Conservation (phyloP, 2,888 invertebrate species). For the Sialis lutaria region DNA sequence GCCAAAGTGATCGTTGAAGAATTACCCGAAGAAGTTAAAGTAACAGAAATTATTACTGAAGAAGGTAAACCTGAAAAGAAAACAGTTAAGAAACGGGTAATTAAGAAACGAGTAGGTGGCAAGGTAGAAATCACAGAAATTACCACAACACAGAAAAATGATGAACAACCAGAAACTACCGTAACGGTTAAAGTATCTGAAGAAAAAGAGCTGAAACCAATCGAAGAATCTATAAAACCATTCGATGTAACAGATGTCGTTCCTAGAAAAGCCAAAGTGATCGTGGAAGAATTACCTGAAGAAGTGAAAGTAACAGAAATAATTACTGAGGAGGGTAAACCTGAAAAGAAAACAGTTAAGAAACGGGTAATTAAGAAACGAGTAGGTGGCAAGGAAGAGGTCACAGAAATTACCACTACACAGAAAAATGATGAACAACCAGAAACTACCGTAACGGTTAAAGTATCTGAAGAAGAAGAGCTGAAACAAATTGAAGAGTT, state of each 20-base stretch:
- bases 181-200: constrained; percentile 13
- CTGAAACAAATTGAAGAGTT: constrained; percentile 9
- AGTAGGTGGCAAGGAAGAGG: constrained; percentile 17
- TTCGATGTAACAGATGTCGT: no score
- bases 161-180: constrained; percentile 14
- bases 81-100: constrained; percentile 12
- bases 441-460: constrained; percentile 21
- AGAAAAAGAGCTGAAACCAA: constrained; percentile 8
- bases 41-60: constrained; percentile 16
- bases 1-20: constrained; percentile 12
- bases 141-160: constrained; percentile 17
- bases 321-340: constrained; percentile 15
- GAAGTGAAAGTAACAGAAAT: constrained; percentile 13
- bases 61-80: constrained; percentile 20
- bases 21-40: constrained; percentile 18
- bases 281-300: constrained; percentile 17
- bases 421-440: constrained; percentile 28
- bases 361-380: constrained; percentile 15
- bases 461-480: constrained; percentile 15
- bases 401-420: constrained; percentile 26
- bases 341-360: constrained; percentile 15
- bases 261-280: constrained; percentile 11
- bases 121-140: constrained; percentile 17
- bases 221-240: constrained; percentile 12
- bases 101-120: constrained; percentile 14